Conservation (phyloP, 2,888 invertebrate species). For the Onthophagus sagittarius region DNA sequence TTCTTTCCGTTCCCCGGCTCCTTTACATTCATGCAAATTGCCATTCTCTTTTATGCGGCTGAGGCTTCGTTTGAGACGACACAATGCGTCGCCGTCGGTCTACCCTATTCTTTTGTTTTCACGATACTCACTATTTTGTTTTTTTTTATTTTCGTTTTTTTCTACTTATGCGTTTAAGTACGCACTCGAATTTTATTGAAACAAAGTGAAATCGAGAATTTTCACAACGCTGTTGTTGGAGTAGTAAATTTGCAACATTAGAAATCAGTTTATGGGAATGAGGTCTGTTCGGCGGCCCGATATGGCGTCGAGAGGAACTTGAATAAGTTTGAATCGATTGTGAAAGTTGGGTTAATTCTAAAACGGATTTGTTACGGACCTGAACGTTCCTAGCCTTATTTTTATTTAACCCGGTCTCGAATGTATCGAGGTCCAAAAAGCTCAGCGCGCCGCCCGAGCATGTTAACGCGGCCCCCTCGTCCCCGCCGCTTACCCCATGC, state of each 20-base stretch:
- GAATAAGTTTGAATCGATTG: too few species aligned
- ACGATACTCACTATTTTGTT: not conserved
- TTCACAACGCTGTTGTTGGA: not conserved
- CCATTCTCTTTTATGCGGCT: conserved; percentile 1
- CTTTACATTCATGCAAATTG: conserved; percentile 26
- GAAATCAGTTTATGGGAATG: not conserved
- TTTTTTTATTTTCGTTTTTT: not conserved
- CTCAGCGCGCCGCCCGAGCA: not conserved
- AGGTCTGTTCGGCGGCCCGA: not conserved
- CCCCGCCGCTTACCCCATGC: not conserved
- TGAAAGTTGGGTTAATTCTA: too few species aligned
- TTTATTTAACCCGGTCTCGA: not conserved
- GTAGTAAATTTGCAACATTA: not conserved
- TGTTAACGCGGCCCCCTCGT: not conserved
- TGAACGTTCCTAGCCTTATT: not conserved
- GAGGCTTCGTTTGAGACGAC: conserved; percentile 17
- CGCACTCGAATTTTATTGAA: not conserved
- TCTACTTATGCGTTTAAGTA: not conserved
- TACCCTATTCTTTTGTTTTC: not conserved
- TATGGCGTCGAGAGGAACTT: not conserved
- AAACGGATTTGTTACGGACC: not conserved
- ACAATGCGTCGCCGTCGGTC: not conserved
- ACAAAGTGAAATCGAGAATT: not conserved
- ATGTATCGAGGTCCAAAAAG: not conserved
- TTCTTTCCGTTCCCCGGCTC: conserved; percentile 19